Evolutionary conservation across 2,797 vertebrate genomes (phyloP).

Genomic region (Acridotheres tristis): DNA sequence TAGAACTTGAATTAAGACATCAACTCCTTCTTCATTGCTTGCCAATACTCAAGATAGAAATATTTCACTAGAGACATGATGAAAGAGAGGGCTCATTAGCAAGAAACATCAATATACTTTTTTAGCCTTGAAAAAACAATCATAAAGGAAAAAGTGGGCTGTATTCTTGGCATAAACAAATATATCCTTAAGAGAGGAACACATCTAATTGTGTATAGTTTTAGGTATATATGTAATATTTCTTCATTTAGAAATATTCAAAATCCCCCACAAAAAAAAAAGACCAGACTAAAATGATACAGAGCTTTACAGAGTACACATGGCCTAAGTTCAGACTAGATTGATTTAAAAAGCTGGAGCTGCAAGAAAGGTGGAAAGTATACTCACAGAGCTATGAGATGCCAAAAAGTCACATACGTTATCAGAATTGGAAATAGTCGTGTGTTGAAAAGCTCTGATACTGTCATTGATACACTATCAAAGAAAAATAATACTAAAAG

Average conservation of each 20-base stretch:
- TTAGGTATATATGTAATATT: not conserved
- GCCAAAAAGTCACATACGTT: not conserved
- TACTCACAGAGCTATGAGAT: not conserved
- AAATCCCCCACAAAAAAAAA: not conserved
- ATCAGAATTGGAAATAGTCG: not conserved
- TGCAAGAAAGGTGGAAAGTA: not conserved
- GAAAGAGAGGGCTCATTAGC: not conserved
- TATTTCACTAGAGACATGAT: not conserved
- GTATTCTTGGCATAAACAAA: not conserved
- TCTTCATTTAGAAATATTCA: not conserved
- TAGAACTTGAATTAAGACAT: conserved; percentile 33
- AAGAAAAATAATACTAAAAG: not conserved
- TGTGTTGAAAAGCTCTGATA: not conserved
- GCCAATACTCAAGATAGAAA: conserved; percentile 7
- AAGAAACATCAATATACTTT: not conserved
- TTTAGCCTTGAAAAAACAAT: not conserved
- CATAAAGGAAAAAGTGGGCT: not conserved
- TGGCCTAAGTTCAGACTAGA: not conserved
- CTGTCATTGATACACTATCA: not conserved
- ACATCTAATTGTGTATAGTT: not conserved
- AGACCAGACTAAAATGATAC: not conserved
- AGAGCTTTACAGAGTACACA: not conserved
- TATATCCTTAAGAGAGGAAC: not conserved
- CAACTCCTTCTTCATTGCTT: not conserved
- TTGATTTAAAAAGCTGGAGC: not conserved